Evolutionary conservation across 2,113 vertebrate genomes (phyloP).

Genomic region (Odocoileus virginianus): DNA sequence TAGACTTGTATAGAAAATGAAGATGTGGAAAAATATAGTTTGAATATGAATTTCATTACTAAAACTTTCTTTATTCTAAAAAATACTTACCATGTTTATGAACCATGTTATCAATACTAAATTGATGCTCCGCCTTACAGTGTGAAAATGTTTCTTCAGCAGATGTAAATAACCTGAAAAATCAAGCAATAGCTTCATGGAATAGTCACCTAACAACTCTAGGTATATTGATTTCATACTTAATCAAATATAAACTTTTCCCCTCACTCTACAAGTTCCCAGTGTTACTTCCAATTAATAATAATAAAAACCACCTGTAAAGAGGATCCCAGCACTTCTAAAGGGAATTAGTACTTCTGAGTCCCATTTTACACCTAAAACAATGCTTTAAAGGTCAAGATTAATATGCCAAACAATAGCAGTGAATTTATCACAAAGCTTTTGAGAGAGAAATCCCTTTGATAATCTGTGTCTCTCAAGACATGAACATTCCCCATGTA

Average conservation of each 20-base stretch:
- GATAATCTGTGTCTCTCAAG: not conserved
- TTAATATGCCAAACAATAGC: not conserved
- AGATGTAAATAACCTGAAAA: slow-evolving; percentile 82
- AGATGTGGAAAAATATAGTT: not conserved
- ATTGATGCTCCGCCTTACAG: slow-evolving; percentile 86
- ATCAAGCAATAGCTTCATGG: not conserved
- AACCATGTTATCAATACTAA: slow-evolving; percentile 82
- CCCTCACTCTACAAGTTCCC: not conserved
- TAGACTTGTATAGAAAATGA: not conserved
- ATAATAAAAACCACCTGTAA: not conserved
- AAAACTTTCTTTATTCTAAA: not conserved
- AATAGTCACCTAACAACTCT: not conserved
- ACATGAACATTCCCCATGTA: not conserved
- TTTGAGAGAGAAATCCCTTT: not conserved
- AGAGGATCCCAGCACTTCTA: not conserved
- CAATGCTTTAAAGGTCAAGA: not conserved
- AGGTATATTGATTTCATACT: not conserved
- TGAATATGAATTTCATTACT: not conserved
- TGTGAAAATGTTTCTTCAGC: slow-evolving; percentile 87
- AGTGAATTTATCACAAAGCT: not conserved
- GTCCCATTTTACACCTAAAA: not conserved
- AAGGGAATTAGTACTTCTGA: not conserved
- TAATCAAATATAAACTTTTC: not conserved
- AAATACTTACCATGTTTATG: slow-evolving; percentile 84
- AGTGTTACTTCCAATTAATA: not conserved